Conservation (phyloP, 2,797 vertebrate species). For the Thalassophryne amazonica region DNA sequence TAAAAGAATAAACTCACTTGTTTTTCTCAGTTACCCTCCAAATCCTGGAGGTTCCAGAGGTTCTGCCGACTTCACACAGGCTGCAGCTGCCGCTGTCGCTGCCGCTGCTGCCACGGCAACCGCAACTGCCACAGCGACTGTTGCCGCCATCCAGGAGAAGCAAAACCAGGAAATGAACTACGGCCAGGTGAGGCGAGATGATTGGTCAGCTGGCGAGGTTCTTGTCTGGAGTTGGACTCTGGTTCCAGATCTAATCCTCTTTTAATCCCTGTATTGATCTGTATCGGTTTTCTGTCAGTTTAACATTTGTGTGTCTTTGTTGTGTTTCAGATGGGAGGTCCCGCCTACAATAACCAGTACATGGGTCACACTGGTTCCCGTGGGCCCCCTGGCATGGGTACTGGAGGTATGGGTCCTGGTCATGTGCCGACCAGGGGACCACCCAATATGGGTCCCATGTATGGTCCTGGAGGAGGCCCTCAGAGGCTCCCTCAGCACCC, state of each 20-base stretch:
- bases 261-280: no score
- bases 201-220: neutral
- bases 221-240: no score
- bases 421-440: slow-evolving; percentile 61
- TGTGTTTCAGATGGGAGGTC: slow-evolving; percentile 78
- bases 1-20: no score
- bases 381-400: slow-evolving; percentile 74
- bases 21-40: slow-evolving; percentile 73
- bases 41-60: slow-evolving; percentile 84
- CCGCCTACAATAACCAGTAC: slow-evolving; percentile 85
- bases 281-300: no score
- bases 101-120: slow-evolving; percentile 93
- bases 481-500: slow-evolving; percentile 85
- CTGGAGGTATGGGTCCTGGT: slow-evolving; percentile 75
- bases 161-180: slow-evolving; percentile 96
- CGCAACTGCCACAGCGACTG: slow-evolving; percentile 91
- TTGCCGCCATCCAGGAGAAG: slow-evolving; percentile 94
- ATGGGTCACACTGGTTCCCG: slow-evolving; percentile 82
- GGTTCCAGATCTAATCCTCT: no score
- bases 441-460: slow-evolving; percentile 73
- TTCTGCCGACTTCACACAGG: slow-evolving; percentile 89
- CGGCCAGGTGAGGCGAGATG: slow-evolving; percentile 75
- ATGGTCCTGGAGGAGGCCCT: slow-evolving; percentile 47
- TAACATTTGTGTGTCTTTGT: neutral
- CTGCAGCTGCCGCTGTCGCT: slow-evolving; percentile 85